phyloP scores from a whole-genome alignment of 2,113 vertebrate species.

The Peromyscus maniculatus region DNA sequence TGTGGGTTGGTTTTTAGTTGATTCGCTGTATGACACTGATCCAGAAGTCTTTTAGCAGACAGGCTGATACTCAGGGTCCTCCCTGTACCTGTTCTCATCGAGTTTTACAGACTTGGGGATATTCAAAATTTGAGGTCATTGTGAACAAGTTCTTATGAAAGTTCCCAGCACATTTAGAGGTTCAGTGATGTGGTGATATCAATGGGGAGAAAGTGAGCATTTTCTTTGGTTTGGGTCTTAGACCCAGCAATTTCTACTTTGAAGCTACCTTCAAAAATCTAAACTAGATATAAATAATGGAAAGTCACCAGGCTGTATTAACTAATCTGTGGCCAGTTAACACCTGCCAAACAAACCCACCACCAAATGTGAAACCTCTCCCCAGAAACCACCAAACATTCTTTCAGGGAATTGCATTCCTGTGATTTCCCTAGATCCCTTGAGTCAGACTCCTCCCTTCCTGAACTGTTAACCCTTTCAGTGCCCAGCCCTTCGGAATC shows the following conservation, averaged over 20 bases:
- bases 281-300: background rate
- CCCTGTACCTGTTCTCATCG: background rate
- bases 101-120: background rate
- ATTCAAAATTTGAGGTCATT: background rate
- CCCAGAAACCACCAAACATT: background rate
- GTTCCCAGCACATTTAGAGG: background rate
- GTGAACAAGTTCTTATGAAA: background rate
- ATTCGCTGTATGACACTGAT: background rate
- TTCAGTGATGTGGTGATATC: background rate
- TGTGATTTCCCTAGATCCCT: conserved; percentile 49
- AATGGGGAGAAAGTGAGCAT: background rate
- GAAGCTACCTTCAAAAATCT: conserved; percentile 18
- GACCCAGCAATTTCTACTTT: background rate
- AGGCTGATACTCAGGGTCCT: too few relatives aligned
- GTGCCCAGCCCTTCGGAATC: background rate
- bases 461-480: conserved; percentile 60
- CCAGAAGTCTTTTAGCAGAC: background rate
- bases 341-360: background rate
- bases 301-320: background rate
- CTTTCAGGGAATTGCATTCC: conserved; percentile 38
- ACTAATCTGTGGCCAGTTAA: background rate
- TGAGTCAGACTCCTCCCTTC: background rate
- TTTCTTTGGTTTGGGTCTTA: background rate
- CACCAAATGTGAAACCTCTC: background rate
- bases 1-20: background rate